Evolutionary conservation across 2,113 vertebrate genomes (phyloP), one percentile per base, ranked within the genome.

Genomic region (Rattus norvegicus): DNA sequence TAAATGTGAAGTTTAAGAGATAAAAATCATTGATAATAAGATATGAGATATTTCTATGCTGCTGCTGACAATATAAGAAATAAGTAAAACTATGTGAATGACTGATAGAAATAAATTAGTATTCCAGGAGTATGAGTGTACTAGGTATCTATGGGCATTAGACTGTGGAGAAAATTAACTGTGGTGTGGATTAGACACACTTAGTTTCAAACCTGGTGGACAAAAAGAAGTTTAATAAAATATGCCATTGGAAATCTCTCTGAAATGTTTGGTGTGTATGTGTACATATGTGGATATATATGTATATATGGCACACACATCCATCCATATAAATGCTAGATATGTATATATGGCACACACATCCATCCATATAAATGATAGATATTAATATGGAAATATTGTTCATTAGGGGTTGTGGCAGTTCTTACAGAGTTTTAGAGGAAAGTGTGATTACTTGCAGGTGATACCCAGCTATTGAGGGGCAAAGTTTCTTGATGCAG

Each of bases 401-500:
- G 39, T 63, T 94, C 43, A 87, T 79, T 92, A 94, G 59, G 33
- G 43, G 67, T 22, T 90, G 24, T 90, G 49, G 36, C 28, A 67
- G 30, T 67, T 67, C 61, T 47, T 43, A 49, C 6, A 4, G 61
- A 30, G 61, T 90, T 90, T 94, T 81, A 14, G 39, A 96, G 5
- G 26, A 79, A 17, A 96, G 75, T 87, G 67, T 33, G 13, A 83
- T 76, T 63, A 67, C 77, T 90, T 94, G 26, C 22, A 95, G n/a
- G 24, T 83, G 79, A 86, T 90, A 7, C 4, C 70, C 5, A 84
- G 69, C 83, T 95, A 87, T 87, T 92, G 89, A 94, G 47, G 67
- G 26, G 12, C 49, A 17, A 92, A 94, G 43, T 87, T 86, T 87
- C 28, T 83, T 65, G n/a, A 90, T 92, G 26, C 5, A 97, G 92